These are phyloP conservation scores for Coregonus sp. DNA, from an alignment of 2,797 vertebrate species.

Conservation along the genomic window DNA sequence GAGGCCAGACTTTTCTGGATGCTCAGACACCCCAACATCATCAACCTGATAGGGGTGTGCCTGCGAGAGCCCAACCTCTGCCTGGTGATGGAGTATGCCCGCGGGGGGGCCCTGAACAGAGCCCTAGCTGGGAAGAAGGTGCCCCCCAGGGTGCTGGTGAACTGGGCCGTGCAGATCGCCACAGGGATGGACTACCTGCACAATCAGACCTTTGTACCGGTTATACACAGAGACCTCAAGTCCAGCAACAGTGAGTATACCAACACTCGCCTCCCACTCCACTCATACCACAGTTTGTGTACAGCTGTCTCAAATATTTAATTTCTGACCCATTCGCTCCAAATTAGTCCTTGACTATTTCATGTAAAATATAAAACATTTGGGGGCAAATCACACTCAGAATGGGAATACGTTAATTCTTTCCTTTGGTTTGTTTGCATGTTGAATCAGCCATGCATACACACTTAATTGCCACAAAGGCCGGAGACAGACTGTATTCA, in stretches of 20 bases:
- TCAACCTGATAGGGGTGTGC: conserved; percentile 86
- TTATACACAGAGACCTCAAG: conserved; percentile 93
- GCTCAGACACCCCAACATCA: conserved; percentile 88
- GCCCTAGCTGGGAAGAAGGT: conserved; percentile 87
- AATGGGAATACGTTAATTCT: not conserved
- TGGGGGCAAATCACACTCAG: not conserved
- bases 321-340: too few species aligned
- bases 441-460: not conserved
- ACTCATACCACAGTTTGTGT: not conserved
- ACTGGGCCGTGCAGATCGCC: conserved; percentile 93
- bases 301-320: too few species aligned
- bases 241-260: conserved; percentile 92
- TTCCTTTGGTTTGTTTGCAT: conserved; percentile 4
- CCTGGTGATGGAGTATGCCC: conserved; percentile 92
- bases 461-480: not conserved
- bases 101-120: conserved; percentile 86
- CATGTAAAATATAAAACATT: not conserved
- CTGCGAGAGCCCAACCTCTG: conserved; percentile 87
- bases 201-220: conserved; percentile 86
- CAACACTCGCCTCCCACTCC: not conserved
- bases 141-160: conserved; percentile 88
- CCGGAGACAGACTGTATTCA: not conserved
- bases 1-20: conserved; percentile 91
- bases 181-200: conserved; percentile 93
- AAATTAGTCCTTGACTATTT: not conserved